A percentile compares a stretch with the other conserved stretches of the same genome.
Conservation (phyloP, 2,113 vertebrate genomes). For the Gymnarchus niloticus region DNA sequence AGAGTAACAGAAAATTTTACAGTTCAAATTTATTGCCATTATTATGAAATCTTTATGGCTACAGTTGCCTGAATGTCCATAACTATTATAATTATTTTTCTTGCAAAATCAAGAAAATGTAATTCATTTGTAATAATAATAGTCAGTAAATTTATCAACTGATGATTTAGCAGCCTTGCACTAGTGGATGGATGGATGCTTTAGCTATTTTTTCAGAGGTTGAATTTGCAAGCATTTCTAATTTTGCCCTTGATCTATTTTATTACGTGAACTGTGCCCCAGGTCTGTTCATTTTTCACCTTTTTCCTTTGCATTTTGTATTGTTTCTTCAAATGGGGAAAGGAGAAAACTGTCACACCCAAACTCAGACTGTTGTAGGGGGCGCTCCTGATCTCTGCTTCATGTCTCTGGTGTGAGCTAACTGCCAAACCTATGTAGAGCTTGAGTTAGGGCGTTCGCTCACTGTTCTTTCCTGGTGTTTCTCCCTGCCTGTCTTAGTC, state of each 20-base stretch:
- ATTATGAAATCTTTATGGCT: not conserved
- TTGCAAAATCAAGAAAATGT: not conserved
- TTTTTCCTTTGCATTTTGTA: no score
- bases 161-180: not conserved
- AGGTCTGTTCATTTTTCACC: no score
- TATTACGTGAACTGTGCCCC: not conserved
- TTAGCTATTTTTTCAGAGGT: constrained; percentile 1
- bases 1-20: not conserved
- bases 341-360: no score
- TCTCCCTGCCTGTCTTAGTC: no score
- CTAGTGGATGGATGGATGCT: not conserved
- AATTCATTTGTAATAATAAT: not conserved
- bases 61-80: not conserved
- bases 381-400: no score
- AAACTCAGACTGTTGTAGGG: no score
- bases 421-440: no score
- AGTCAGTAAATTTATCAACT: not conserved
- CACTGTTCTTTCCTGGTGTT: no score
- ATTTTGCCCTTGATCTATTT: not conserved
- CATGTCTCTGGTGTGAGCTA: no score
- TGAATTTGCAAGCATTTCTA: not conserved
- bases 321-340: no score
- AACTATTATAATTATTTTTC: not conserved
- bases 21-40: not conserved
- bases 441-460: no score